Evolutionary conservation across 2,113 vertebrate species (phyloP), one percentile per base, ranked within the genome.

Genomic region (Lontra canadensis): DNA sequence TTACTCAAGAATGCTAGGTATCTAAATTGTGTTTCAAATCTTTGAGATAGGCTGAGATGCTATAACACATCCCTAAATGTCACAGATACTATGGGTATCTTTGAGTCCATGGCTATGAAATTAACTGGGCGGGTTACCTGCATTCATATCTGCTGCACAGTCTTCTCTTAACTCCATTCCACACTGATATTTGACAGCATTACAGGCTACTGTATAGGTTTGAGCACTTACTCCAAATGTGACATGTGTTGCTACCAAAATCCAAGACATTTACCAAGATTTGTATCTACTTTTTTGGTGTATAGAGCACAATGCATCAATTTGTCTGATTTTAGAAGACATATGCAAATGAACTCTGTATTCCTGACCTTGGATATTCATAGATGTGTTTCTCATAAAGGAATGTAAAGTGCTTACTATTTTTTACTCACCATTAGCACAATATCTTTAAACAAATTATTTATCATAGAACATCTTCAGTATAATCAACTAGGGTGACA

Each of bases 161-260:
- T 0, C 9, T 65, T 74, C 34, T 18, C 18, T 86, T 39, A 39
- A 31, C 7, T 57, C 31, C 4, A 59, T 3, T 34, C 2, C 34
- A 17, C 23, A 31, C 1, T 87, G 55, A n/a, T 44, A 42, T 52
- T 17, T 31, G 26, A 4, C 39, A 67, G 14, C 7, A 13, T 23
- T 10, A 25, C 0, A 13, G 6, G 39, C 7, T 42, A 18, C 39
- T 2, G 1, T 7, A 36, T 1, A 69, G 59, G 10, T 11, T 20
- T 12, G 47, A 69, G 14, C 12, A 52, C 42, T 69, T 69, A 63
- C 31, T 52, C 4, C 59, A 55, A 71, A 39, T 15, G 2, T 55
- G 34, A 88, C 2, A 29, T 7, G 36, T 47, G 18, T 44, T 57
- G 8, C 8, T 36, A 57, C 6, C 6, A 31, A 91, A 86, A 55